A percentile compares a stretch with the other conserved stretches of the same genome.
phyloP scores from a whole-genome alignment of 2,113 vertebrate genomes.

The Planiliza haematocheilus region DNA sequence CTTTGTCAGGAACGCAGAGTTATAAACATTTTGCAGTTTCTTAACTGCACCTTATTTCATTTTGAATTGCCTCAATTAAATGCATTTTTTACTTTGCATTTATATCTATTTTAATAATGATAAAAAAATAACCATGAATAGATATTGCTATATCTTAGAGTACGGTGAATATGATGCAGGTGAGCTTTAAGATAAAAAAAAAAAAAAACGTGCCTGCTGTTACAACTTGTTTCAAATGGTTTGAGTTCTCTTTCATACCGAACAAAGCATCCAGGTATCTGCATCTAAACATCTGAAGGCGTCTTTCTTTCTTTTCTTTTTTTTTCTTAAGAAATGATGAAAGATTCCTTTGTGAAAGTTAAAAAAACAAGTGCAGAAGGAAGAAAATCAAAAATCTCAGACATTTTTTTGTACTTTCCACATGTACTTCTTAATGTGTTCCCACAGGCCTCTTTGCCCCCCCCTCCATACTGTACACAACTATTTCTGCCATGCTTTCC shows the following conservation, averaged over 20 bases:
- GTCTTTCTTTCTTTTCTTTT: slow-evolving; percentile 53
- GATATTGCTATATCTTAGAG: background rate
- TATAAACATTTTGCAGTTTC: background rate
- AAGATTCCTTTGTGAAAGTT: slow-evolving; percentile 77
- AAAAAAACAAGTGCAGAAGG: slow-evolving; percentile 23
- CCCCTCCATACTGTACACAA: slow-evolving; percentile 44
- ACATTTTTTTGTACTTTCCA: slow-evolving; percentile 74
- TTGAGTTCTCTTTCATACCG: slow-evolving; percentile 57
- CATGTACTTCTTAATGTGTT: slow-evolving; percentile 79
- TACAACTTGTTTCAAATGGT: slow-evolving; percentile 49
- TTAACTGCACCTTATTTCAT: too few species aligned
- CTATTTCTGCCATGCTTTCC: slow-evolving; percentile 38
- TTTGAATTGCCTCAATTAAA: slow-evolving; percentile 30
- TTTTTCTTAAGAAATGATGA: slow-evolving; percentile 75
- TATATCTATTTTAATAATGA: slow-evolving; percentile 35
- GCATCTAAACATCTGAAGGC: slow-evolving; percentile 78
- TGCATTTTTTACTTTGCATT: slow-evolving; percentile 24
- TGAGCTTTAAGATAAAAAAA: slow-evolving; percentile 53
- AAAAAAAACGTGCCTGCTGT: slow-evolving; percentile 53
- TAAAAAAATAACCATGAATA: background rate
- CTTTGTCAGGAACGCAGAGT: slow-evolving; percentile 24
- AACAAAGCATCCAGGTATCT: slow-evolving; percentile 78
- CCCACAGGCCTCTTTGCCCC: slow-evolving; percentile 72
- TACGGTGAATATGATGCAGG: slow-evolving; percentile 20
- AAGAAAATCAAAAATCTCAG: slow-evolving; percentile 55